Percentiles rank a stretch among this genome's conserved stretches.
These are phyloP conservation scores for Trichopoda pennipes DNA, from an alignment of 2,888 invertebrate species.

Conservation along the genomic window DNA sequence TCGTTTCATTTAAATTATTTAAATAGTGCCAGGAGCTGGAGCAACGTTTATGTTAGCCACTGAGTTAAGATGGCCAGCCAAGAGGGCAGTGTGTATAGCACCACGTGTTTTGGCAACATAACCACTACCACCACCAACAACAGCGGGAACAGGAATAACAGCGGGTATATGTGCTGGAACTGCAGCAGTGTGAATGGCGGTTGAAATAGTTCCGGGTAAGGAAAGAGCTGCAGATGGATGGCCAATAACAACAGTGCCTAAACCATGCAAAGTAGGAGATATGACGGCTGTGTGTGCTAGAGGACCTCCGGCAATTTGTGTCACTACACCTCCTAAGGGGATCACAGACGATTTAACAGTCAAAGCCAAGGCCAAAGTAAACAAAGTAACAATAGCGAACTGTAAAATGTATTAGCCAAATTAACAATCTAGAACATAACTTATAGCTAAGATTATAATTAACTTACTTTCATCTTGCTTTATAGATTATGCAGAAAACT, in stretches of 20 bases:
- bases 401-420: slow-evolving; percentile 52
- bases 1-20: slow-evolving; percentile 9
- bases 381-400: slow-evolving; percentile 75
- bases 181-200: slow-evolving; percentile 23
- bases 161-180: slow-evolving; percentile 9
- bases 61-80: slow-evolving; percentile 54
- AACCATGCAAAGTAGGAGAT: slow-evolving; percentile 71
- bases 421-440: too few relatives aligned
- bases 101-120: slow-evolving; percentile 60
- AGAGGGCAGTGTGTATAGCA: slow-evolving; percentile 58
- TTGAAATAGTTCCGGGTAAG: slow-evolving; percentile 15
- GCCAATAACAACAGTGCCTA: slow-evolving; percentile 67
- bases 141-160: slow-evolving; percentile 18
- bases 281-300: slow-evolving; percentile 74
- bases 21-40: slow-evolving; percentile 66
- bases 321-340: slow-evolving; percentile 72
- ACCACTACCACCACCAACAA: slow-evolving; percentile 42
- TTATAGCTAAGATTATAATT: background rate
- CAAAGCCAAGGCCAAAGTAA: slow-evolving; percentile 78
- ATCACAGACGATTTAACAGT: slow-evolving; percentile 76
- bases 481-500: slow-evolving; percentile 64
- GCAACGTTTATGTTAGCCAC: slow-evolving; percentile 66
- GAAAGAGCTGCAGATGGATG: slow-evolving; percentile 34
- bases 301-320: slow-evolving; percentile 70
- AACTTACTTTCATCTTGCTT: slow-evolving; percentile 76